Evolutionary conservation across 2,113 vertebrate species (phyloP).

Genomic region (Phaethornis superciliosus): DNA sequence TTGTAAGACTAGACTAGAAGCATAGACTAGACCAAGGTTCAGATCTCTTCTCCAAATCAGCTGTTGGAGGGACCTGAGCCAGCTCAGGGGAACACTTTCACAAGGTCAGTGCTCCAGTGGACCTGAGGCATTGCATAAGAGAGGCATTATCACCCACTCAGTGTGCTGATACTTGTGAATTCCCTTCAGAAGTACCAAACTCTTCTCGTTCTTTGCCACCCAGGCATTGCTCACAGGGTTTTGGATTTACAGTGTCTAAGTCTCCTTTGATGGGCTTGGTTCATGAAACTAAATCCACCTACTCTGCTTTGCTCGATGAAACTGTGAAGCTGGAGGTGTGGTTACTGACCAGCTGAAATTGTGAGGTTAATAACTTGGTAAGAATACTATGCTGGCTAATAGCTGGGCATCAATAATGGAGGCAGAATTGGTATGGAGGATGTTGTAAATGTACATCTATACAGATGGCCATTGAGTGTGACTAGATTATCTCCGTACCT

Average conservation of each 20-base stretch:
- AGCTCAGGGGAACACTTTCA: neutral
- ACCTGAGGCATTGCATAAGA: neutral
- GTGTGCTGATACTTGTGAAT: neutral
- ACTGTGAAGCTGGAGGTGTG: neutral
- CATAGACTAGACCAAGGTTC: neutral
- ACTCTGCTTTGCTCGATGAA: neutral
- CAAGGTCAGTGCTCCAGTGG: neutral
- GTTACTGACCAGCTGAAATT: neutral
- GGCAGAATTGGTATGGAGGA: neutral
- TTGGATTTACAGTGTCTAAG: neutral
- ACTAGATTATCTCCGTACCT: neutral
- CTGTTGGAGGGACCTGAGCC: neutral
- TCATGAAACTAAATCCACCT: neutral
- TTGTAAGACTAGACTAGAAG: neutral
- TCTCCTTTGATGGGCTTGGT: neutral
- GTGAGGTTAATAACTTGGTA: neutral
- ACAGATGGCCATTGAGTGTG: neutral
- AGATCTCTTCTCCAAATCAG: neutral
- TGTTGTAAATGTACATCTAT: neutral
- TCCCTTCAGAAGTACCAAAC: neutral
- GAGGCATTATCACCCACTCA: neutral
- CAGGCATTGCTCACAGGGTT: neutral
- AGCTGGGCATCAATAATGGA: neutral
- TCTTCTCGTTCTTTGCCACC: neutral
- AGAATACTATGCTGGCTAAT: neutral